phyloP scores from a whole-genome alignment of 1,140 invertebrate species.

The Lepeophtheirus salmonis region DNA sequence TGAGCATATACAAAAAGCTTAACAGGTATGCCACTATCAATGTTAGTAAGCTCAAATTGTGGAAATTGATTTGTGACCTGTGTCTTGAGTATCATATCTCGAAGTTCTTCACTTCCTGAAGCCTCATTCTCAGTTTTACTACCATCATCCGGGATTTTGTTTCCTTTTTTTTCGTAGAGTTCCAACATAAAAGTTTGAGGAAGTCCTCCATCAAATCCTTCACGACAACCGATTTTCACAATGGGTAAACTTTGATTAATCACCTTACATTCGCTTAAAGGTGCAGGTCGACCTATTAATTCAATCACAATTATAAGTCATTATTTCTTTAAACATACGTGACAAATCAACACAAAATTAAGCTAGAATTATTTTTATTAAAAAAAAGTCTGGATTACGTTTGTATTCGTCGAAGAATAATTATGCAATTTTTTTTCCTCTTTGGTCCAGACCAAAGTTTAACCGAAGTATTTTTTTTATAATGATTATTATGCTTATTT shows the following conservation, averaged over 20 bases:
- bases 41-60: constrained; percentile 4
- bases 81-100: constrained; percentile 12
- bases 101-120: background rate
- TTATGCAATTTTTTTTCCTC: too few relatives aligned
- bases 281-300: constrained; percentile 21
- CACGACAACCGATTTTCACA: constrained; percentile 50
- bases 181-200: constrained; percentile 61
- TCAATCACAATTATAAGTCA: too few relatives aligned
- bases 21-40: background rate
- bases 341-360: too few relatives aligned
- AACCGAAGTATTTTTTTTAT: too few relatives aligned
- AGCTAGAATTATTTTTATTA: too few relatives aligned
- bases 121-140: constrained; percentile 23
- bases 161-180: constrained; percentile 37
- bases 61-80: constrained; percentile 12
- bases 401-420: too few relatives aligned
- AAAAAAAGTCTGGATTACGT: too few relatives aligned
- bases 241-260: constrained; percentile 3
- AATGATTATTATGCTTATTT: too few relatives aligned
- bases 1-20: constrained; percentile 15
- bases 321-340: too few relatives aligned
- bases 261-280: constrained; percentile 22
- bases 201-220: constrained; percentile 57
- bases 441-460: too few relatives aligned
- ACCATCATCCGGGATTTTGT: constrained; percentile 21